Conservation (phyloP, 53 echinoderm and acorn worm genomes). For the Arbacia lixula region DNA sequence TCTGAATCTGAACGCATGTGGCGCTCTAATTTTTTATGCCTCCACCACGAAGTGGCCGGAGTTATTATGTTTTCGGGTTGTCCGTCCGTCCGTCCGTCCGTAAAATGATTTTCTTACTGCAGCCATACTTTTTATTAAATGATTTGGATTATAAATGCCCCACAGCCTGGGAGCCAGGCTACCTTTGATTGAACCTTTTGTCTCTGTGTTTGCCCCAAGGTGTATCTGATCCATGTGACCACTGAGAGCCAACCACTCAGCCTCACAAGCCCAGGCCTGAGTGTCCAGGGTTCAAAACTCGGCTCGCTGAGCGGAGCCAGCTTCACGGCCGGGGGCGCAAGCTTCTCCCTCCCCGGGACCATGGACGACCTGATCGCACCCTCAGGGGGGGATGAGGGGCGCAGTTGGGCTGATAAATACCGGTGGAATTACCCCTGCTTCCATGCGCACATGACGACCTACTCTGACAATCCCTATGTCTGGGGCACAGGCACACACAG, state of each 20-base stretch:
- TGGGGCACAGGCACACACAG: slow-evolving; percentile 74
- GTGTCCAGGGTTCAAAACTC: slow-evolving; percentile 63
- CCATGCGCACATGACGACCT: slow-evolving; percentile 73
- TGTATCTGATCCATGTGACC: slow-evolving; percentile 51
- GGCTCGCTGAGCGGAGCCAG: slow-evolving; percentile 39
- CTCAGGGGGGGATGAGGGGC: too few species aligned
- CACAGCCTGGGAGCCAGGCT: too few species aligned
- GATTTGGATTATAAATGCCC: too few species aligned
- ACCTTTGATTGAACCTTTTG: too few species aligned
- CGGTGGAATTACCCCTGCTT: slow-evolving; percentile 66
- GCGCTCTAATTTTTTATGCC: too few species aligned
- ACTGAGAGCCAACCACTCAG: slow-evolving; percentile 38
- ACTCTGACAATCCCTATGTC: slow-evolving; percentile 76
- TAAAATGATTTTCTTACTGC: too few species aligned
- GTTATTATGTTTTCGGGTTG: too few species aligned
- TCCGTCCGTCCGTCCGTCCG: too few species aligned
- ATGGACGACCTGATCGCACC: slow-evolving; percentile 59
- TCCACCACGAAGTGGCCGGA: too few species aligned
- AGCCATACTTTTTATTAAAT: too few species aligned
- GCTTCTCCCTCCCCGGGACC: slow-evolving; percentile 61
- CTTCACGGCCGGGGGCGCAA: slow-evolving; percentile 50
- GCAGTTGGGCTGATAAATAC: slow-evolving; percentile 25
- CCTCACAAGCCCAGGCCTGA: slow-evolving; percentile 47
- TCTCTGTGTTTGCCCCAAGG: slow-evolving; percentile 13
- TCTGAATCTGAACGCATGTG: too few species aligned